These are phyloP conservation scores for Macrophya alboannulata DNA, from an alignment of 2,888 invertebrate species.

Conservation along the genomic window DNA sequence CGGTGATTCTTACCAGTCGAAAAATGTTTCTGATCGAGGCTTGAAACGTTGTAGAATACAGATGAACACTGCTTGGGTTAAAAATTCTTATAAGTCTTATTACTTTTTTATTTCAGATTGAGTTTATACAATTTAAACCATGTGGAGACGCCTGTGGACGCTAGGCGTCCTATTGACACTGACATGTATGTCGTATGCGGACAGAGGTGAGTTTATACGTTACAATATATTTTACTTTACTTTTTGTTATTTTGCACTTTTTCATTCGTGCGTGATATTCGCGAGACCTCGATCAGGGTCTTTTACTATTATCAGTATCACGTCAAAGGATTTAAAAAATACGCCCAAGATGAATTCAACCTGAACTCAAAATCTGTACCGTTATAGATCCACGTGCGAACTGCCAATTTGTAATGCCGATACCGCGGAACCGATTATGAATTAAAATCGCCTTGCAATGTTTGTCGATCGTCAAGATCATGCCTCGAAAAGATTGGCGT, in stretches of 20 bases:
- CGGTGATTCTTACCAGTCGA: neutral
- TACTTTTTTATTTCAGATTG: slow-evolving; percentile 61
- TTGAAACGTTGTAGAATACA: neutral
- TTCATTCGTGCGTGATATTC: neutral
- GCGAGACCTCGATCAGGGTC: neutral
- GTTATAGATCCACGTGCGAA: slow-evolving; percentile 2
- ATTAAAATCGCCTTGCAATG: neutral
- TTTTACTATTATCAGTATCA: neutral
- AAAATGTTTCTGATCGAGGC: neutral
- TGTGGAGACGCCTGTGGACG: slow-evolving; percentile 62
- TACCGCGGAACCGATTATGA: slow-evolving; percentile 11
- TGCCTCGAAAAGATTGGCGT: neutral
- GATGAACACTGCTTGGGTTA: too few species aligned
- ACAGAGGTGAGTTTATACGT: slow-evolving; percentile 64
- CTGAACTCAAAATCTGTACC: neutral
- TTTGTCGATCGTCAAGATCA: neutral
- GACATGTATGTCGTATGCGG: slow-evolving; percentile 56
- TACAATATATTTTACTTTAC: neutral
- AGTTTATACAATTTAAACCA: slow-evolving; percentile 59
- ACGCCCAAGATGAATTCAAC: neutral
- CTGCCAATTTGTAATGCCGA: neutral
- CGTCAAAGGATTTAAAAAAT: neutral
- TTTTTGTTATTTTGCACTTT: neutral
- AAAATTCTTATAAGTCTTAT: neutral
- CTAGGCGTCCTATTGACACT: slow-evolving; percentile 63